phyloP scores from a whole-genome alignment of 2,888 invertebrate species.

The Trichacis sp. region DNA sequence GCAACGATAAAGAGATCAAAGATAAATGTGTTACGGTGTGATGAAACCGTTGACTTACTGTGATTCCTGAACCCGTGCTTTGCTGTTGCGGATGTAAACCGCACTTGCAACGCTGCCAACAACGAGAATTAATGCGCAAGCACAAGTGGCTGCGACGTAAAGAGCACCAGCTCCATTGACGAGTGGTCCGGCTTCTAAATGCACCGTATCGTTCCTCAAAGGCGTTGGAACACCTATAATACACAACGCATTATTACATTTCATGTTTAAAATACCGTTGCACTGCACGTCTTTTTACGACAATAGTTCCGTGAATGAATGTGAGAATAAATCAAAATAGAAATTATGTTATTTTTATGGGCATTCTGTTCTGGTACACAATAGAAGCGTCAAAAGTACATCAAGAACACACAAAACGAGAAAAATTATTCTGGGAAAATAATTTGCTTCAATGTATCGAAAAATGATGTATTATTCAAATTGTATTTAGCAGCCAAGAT shows the following conservation, averaged over 20 bases:
- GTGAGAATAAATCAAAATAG: too few relatives aligned
- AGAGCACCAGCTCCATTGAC: constrained; percentile 77
- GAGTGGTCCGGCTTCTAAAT: constrained; percentile 77
- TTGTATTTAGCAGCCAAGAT: too few relatives aligned
- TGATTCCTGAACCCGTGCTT: constrained; percentile 77
- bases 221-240: constrained; percentile 70
- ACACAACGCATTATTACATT: constrained; percentile 4
- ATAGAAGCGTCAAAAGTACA: too few relatives aligned
- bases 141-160: constrained; percentile 86
- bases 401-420: too few relatives aligned
- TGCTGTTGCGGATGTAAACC: constrained; percentile 76
- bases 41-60: constrained; percentile 71
- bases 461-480: too few relatives aligned
- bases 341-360: too few relatives aligned
- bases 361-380: too few relatives aligned
- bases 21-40: background rate
- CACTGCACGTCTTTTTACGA: background rate
- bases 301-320: too few relatives aligned
- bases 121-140: constrained; percentile 78
- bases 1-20: background rate
- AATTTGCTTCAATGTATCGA: too few relatives aligned
- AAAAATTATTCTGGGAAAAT: too few relatives aligned
- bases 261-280: background rate
- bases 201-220: constrained; percentile 80
- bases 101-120: constrained; percentile 79